Percentiles rank a stretch among this genome's conserved stretches.
Conservation (phyloP, 2,113 vertebrate species). For the Rhinopomastus cyanomelas region DNA sequence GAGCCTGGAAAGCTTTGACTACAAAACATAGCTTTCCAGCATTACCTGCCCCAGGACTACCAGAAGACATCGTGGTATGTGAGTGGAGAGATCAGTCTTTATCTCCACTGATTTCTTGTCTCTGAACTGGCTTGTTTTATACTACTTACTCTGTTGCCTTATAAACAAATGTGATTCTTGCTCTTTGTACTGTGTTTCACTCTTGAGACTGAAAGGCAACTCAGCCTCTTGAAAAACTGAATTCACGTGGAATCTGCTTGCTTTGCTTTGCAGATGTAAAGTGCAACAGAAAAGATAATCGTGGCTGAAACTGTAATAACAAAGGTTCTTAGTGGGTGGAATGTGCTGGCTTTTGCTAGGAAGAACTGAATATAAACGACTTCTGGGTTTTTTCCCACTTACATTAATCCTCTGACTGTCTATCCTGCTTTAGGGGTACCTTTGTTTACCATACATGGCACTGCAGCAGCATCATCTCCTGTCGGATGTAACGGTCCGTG, state of each 20-base stretch:
- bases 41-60: neutral
- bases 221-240: neutral
- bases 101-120: neutral
- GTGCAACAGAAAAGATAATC: neutral
- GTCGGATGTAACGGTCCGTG: slow-evolving; percentile 89
- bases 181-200: neutral
- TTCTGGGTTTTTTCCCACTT: neutral
- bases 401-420: neutral
- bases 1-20: neutral
- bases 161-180: neutral
- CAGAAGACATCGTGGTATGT: neutral
- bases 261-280: neutral
- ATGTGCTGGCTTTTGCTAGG: neutral
- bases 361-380: neutral
- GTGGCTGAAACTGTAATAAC: neutral
- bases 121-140: neutral
- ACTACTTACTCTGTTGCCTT: neutral
- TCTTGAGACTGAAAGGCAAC: neutral
- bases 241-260: neutral
- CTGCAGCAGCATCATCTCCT: slow-evolving; percentile 98
- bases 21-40: neutral
- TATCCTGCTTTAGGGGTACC: slow-evolving; percentile 84
- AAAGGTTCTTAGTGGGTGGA: neutral
- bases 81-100: neutral
- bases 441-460: slow-evolving; percentile 97